A percentile compares a stretch with the other conserved stretches of the same genome.
Conservation (phyloP, 2,888 invertebrate genomes). For the Phengaris alcon region DNA sequence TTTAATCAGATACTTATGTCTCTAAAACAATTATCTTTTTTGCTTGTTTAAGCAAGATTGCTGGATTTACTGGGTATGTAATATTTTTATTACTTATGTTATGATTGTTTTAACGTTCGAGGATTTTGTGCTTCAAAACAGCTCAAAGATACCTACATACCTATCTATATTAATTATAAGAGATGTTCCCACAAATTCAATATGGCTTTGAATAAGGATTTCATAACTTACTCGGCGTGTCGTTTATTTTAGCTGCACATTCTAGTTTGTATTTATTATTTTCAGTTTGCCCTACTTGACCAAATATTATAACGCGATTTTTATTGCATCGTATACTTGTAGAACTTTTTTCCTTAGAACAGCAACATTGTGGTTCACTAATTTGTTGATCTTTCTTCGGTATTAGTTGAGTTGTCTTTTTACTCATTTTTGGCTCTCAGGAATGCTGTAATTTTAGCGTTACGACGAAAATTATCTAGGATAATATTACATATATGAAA, state of each 20-base stretch:
- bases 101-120: no score
- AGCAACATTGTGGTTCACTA: background rate
- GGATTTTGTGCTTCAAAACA: no score
- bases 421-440: background rate
- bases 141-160: no score
- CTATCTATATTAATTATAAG: no score
- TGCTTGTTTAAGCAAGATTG: background rate
- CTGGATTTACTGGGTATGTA: background rate
- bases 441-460: no score
- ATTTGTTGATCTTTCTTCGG: background rate
- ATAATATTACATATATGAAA: no score
- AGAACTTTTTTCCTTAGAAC: slow-evolving; percentile 1
- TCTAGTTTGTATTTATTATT: slow-evolving; percentile 59
- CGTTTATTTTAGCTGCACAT: slow-evolving; percentile 60
- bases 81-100: no score
- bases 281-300: slow-evolving; percentile 56
- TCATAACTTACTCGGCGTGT: slow-evolving; percentile 51
- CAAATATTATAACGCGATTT: slow-evolving; percentile 56
- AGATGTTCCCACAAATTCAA: no score
- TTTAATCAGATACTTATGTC: no score
- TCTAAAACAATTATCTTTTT: no score
- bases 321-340: background rate
- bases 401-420: background rate
- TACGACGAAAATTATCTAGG: no score
- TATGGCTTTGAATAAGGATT: background rate